Base-by-base conservation (phyloP, 2,888 invertebrate species). In the Pinctada fucata region DNA sequence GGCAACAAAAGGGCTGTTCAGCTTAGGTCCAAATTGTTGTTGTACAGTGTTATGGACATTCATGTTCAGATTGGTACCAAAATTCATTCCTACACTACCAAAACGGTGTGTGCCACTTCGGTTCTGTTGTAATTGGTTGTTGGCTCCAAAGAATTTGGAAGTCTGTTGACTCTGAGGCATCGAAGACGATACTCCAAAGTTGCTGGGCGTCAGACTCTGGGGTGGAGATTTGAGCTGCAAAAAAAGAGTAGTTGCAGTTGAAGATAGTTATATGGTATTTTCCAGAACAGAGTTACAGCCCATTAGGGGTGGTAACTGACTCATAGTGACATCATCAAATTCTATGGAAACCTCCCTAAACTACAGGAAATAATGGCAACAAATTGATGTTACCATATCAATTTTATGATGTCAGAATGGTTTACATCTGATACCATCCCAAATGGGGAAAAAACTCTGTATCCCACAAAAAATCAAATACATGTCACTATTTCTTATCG, bases 221-320 rank as follows among this genome's bases (percentile, higher is more conserved):
- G 88, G 88, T 5, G 89, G 88, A 1, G 88, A 88, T 79, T 88
- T 89, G 84, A 89, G 65, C 89, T 89, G 79, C 2, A 86, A 84
- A 16, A 48, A 77, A 71, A 58, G 31, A 31, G 31, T 31, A 31
- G 31, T 31, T 31, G 31, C 31, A 31, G 31, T 31, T 31, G 31
- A 31, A 31, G 31, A 31, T 31, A 31, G 31, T 31, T 31, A 31
- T 31, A 31, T 31, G 31, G 31, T 31, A 31, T 31, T 31, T 31
- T 31, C 31, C 31, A 31, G 0, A 31, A 31, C 31, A 31, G 31
- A 31, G 31, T 31, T 31, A 31, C 31, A 31, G 31, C 31, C 31
- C 31, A 31, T 31, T 31, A 31, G 31, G 31, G 31, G 31, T 31
- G 31, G 31, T 31, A 31, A 31, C 31, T 31, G 31, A 31, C 31